Base-by-base conservation (phyloP, 2,797 vertebrate species). In the Periparus ater region DNA sequence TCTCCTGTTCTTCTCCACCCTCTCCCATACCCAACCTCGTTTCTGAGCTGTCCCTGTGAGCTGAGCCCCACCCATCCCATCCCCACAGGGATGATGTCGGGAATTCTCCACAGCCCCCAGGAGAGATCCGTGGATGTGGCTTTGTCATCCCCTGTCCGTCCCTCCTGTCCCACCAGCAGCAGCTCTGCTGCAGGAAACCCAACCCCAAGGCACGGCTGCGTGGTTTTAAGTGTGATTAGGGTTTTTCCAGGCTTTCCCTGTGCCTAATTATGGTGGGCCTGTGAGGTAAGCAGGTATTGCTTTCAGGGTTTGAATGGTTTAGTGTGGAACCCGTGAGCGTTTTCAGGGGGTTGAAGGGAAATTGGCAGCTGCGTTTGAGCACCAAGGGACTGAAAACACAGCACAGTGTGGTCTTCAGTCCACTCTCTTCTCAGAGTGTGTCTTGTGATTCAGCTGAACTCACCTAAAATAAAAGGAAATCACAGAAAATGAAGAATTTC, bases 71-170 rank as follows among this genome's bases (percentile, higher is more conserved):
- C 21, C 23, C 1, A 21, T 19, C 34, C 2, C 54, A 21, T 30
- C 65, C 51, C 22, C 25, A 38, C 1, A 0, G 6, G 0, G 0
- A 7, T 2, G 16, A 7, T 38, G 44, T 2, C 10, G 13, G 38
- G 36, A 19, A 6, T 65, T n/a, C 45, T 80, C 63, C 20, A 5
- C 1, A 4, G 6, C 13, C 63, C 32, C 40, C 5, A 32, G 40
- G 25, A 44, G 1, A 45, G 20, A 44, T n/a, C 67, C 55, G 0
- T 1, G 44, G 89, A 29, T 0, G 0, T 21, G 63, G 8, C 9
- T 90, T 53, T 55, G n/a, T 5, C 15, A 5, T 17, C 29, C 48
- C 22, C 55, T 32, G 6, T 1, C 40, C 5, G 10, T 45, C 77
- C 71, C 74, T 65, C 40, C 29, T 70, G 51, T 29, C 40, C 21